Evolutionary conservation across 2,888 invertebrate genomes (phyloP).

Genomic region (Protodeltote pygarga): DNA sequence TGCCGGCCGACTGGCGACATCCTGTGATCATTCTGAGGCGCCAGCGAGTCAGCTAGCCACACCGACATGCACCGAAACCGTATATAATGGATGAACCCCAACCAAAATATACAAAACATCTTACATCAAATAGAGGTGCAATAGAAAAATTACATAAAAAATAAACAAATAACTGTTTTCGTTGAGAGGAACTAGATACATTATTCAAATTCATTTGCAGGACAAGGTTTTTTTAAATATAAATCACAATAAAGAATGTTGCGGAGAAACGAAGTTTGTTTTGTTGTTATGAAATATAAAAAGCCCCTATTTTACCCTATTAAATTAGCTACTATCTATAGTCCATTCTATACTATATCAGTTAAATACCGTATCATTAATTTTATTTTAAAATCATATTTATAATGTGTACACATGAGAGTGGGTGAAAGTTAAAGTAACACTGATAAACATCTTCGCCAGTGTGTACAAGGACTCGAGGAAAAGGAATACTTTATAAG

Average conservation of each 20-base stretch:
- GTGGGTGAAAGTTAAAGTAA: constrained; percentile 42
- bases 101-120: constrained; percentile 71
- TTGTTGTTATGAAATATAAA: constrained; percentile 55
- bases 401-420: constrained; percentile 43
- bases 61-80: constrained; percentile 48
- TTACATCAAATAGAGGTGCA: constrained; percentile 58
- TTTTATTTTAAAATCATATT: constrained; percentile 52
- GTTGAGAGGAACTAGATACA: constrained; percentile 62
- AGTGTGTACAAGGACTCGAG: constrained; percentile 2
- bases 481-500: constrained; percentile 10
- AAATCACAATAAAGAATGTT: constrained; percentile 58
- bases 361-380: constrained; percentile 69
- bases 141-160: constrained; percentile 58
- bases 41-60: constrained; percentile 32
- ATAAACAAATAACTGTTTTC: constrained; percentile 54
- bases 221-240: constrained; percentile 35
- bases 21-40: not conserved
- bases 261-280: constrained; percentile 39
- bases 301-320: constrained; percentile 80
- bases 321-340: constrained; percentile 80
- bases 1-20: constrained; percentile 7
- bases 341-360: constrained; percentile 76
- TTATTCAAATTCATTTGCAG: constrained; percentile 52
- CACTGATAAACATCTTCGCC: constrained; percentile 37
- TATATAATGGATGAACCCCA: constrained; percentile 57